Percentiles rank a stretch among this genome's conserved stretches.
These are phyloP conservation scores for Aphidius gifuensis DNA, from an alignment of 1,140 invertebrate species.

Conservation along the genomic window DNA sequence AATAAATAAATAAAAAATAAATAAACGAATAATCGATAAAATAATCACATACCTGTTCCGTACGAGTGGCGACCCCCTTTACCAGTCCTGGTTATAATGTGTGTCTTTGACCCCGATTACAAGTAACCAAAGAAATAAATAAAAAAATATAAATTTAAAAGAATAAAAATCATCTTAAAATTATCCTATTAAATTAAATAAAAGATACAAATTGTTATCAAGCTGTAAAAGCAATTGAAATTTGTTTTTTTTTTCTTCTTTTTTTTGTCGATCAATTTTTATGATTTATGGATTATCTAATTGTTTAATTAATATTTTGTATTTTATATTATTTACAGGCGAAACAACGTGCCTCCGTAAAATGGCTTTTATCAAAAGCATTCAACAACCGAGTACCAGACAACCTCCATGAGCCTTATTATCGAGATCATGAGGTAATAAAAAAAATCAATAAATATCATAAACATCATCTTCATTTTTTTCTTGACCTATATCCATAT, in stretches of 20 bases:
- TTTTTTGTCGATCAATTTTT: too few species aligned
- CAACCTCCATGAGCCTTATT: slow-evolving; percentile 91
- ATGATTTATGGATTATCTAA: too few species aligned
- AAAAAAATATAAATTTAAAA: too few species aligned
- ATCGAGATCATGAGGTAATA: slow-evolving; percentile 87
- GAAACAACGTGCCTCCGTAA: slow-evolving; percentile 93
- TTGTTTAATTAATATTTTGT: too few species aligned
- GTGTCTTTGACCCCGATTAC: slow-evolving; percentile 24
- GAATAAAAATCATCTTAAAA: too few species aligned
- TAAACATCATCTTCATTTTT: neutral
- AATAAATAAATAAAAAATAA: neutral
- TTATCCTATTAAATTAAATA: too few species aligned
- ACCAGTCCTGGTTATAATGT: slow-evolving; percentile 7
- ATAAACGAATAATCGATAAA: slow-evolving; percentile 18
- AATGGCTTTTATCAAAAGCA: slow-evolving; percentile 96
- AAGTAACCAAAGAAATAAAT: neutral
- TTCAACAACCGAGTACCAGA: slow-evolving; percentile 94
- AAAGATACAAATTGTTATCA: too few species aligned
- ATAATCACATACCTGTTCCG: slow-evolving; percentile 24
- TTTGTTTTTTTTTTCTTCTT: too few species aligned
- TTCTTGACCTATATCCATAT: neutral
- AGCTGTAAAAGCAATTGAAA: too few species aligned
- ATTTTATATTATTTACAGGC: slow-evolving; percentile 69
- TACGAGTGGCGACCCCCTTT: slow-evolving; percentile 20
- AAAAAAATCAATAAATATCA: slow-evolving; percentile 9